Base-by-base conservation (phyloP, 2,797 vertebrate genomes). In the Sarcoramphus papa region DNA sequence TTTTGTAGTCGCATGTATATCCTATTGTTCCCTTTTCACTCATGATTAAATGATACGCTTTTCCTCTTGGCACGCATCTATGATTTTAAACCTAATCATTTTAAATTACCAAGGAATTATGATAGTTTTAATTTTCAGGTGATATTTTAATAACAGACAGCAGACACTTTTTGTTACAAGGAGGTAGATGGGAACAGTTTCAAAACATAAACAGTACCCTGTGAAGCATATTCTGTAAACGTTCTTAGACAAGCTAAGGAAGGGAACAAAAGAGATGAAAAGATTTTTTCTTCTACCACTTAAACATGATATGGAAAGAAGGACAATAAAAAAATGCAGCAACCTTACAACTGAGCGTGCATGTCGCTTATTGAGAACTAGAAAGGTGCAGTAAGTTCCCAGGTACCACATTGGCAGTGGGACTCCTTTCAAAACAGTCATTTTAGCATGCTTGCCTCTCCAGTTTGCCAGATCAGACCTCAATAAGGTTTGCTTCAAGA, bases 371-470 rank as follows among this genome's bases (percentile, higher is more conserved):
- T 4, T 19, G 21, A 54, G 50, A 74, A 33, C 8, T 22, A 50
- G 67, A 31, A 63, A 47, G 18, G 13, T 23, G 6, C 48, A 33
- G 23, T 7, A 47, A 48, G 20, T 17, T 14, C 7, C 23, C n/a
- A 37, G 27, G 9, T 20, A 57, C 19, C 2, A 31, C 14, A 30
- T 9, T 0, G 2, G 19, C 17, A 18, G 30, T 5, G 17, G 12
- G 8, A 64, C 17, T 69, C 31, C 24, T 84, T 37, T 28, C 17
- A 24, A 37, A 74, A 30, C 10, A 45, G 19, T 24, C 3, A 25
- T 64, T 80, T 80, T 33, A 65, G 10, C 51, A 30, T 25, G 5
- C 2, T 25, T 37, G 11, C 7, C 35, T 54, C 53, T 40, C 41
- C 17, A 28, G 0, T 64, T 59, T 54, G 33, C 31, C 20, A 43